Conservation (phyloP, 1,140 invertebrate species). For the Dinoponera quadriceps region DNA sequence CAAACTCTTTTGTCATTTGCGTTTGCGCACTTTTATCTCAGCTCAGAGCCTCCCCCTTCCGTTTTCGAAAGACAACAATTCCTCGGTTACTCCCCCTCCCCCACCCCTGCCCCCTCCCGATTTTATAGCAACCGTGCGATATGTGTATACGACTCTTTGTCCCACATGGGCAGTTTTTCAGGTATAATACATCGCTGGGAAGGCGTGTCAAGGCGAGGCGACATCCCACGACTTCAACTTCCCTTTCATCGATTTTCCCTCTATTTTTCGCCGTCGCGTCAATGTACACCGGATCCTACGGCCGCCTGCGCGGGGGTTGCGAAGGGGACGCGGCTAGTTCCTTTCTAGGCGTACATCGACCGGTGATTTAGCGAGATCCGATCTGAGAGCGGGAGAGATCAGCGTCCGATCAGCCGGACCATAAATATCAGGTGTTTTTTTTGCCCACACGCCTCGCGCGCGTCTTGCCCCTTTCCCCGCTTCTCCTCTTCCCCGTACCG, state of each 20-base stretch:
- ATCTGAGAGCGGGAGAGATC: conserved; percentile 76
- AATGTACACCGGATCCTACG: conserved; percentile 66
- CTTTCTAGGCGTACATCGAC: conserved; percentile 79
- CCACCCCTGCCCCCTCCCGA: too few species aligned
- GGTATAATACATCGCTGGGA: conserved; percentile 29
- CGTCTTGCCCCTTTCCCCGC: conserved; percentile 1
- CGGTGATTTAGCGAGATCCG: conserved; percentile 82
- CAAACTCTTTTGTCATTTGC: too few species aligned
- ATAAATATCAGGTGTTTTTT: conserved; percentile 84
- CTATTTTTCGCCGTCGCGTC: conserved; percentile 60
- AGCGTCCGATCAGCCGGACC: conserved; percentile 79
- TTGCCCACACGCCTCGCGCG: conserved; percentile 60
- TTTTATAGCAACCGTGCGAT: not conserved
- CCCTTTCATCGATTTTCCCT: conserved; percentile 52
- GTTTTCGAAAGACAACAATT: conserved; percentile 2
- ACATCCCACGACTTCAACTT: conserved; percentile 21
- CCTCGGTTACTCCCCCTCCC: too few species aligned
- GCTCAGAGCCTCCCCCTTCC: not conserved
- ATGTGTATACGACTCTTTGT: conserved; percentile 15
- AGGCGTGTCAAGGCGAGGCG: conserved; percentile 4
- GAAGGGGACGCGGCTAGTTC: conserved; percentile 71
- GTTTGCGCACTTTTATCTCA: too few species aligned
- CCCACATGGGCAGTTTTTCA: conserved; percentile 21
- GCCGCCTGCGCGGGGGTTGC: conserved; percentile 55
- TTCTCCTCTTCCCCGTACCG: conserved; percentile 7